Evolutionary conservation across 2,113 vertebrate species (phyloP).

Genomic region (Paramisgurnus dabryanus): DNA sequence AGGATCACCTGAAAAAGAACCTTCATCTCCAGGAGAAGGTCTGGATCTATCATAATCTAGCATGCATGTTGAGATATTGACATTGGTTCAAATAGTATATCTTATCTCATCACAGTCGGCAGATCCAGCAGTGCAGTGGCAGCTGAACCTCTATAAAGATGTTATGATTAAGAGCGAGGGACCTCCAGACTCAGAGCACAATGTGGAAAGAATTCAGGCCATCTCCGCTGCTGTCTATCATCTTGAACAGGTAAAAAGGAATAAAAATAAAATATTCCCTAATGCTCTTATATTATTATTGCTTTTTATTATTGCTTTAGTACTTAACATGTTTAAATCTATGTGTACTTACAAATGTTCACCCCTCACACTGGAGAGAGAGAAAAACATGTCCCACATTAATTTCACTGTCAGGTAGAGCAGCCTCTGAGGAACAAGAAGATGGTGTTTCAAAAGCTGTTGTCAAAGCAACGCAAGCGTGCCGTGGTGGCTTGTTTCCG

Average conservation of each 20-base stretch:
- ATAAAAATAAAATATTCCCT: background rate
- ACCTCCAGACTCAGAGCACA: constrained; percentile 79
- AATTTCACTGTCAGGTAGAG: constrained; percentile 81
- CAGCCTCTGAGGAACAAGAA: constrained; percentile 94
- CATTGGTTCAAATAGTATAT: background rate
- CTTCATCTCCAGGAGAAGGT: constrained; percentile 96
- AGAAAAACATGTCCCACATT: background rate
- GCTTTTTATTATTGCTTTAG: background rate
- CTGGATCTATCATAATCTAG: background rate
- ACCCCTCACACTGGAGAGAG: background rate
- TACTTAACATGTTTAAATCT: background rate
- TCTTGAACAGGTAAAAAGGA: constrained; percentile 79
- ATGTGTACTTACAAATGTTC: background rate
- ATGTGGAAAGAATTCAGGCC: constrained; percentile 88
- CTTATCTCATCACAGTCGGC: constrained; percentile 77
- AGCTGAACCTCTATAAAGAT: constrained; percentile 93
- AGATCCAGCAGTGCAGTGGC: constrained; percentile 96
- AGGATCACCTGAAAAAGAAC: constrained; percentile 88
- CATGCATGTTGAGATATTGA: background rate
- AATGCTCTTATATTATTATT: background rate
- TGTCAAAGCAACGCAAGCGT: constrained; percentile 97
- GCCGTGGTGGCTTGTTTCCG: constrained; percentile 98
- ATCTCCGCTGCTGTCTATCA: constrained; percentile 95
- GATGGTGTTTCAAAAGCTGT: constrained; percentile 89
- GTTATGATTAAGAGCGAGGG: constrained; percentile 84